Percentiles rank a stretch among this genome's conserved stretches.
Conservation (phyloP, 1,140 invertebrate species). For the Orussus abietinus region DNA sequence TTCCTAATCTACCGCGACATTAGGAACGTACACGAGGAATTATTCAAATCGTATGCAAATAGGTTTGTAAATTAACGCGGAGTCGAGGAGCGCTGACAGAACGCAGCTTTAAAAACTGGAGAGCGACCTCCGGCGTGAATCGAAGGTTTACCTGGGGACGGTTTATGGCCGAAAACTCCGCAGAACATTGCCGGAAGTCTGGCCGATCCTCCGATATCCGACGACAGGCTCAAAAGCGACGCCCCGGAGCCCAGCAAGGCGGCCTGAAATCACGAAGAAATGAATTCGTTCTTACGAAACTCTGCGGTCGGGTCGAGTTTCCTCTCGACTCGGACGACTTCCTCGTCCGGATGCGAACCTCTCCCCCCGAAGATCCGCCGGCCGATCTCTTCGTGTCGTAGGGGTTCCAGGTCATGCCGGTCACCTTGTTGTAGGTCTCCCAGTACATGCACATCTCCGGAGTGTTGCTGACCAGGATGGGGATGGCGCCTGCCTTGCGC, state of each 20-base stretch:
- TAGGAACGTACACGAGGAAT: too few relatives aligned
- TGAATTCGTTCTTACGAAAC: too few relatives aligned
- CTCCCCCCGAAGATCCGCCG: constrained; percentile 55
- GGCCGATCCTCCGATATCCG: constrained; percentile 81
- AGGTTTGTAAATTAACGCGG: too few relatives aligned
- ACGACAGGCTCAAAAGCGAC: constrained; percentile 76
- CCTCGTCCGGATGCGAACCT: constrained; percentile 25
- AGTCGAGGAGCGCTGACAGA: too few relatives aligned
- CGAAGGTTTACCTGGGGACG: constrained; percentile 56
- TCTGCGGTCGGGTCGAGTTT: too few relatives aligned
- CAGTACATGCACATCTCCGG: constrained; percentile 89
- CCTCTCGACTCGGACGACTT: not conserved
- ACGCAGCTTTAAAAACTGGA: not conserved
- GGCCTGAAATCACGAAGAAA: constrained; percentile 44
- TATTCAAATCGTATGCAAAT: too few relatives aligned
- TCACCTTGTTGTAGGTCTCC: constrained; percentile 85
- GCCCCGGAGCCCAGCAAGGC: constrained; percentile 68
- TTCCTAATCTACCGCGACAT: too few relatives aligned
- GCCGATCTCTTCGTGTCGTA: constrained; percentile 72
- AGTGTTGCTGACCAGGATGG: constrained; percentile 83
- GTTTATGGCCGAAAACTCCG: constrained; percentile 83
- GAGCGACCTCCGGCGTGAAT: not conserved
- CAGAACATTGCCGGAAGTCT: constrained; percentile 82
- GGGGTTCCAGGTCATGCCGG: constrained; percentile 84
- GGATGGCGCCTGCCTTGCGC: constrained; percentile 78